These are phyloP conservation scores for Thymelicus lineola DNA, from an alignment of 2,888 invertebrate species.

Conservation along the genomic window DNA sequence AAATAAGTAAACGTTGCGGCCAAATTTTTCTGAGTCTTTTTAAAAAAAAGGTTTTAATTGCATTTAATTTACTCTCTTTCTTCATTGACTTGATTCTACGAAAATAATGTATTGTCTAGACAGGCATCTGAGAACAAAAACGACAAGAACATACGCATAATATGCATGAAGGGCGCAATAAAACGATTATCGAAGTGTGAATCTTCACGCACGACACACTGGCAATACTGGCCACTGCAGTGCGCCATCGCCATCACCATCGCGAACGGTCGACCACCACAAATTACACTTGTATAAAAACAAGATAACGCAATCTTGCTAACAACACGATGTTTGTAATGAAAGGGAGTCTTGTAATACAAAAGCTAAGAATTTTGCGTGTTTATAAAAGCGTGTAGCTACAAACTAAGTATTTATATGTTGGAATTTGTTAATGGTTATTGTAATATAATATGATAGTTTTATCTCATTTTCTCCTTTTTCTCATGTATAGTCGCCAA, in stretches of 20 bases:
- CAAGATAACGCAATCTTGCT: background rate
- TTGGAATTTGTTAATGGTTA: too few species aligned
- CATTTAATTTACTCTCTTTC: too few species aligned
- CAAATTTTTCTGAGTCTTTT: too few species aligned
- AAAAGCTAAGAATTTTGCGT: background rate
- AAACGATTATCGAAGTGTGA: slow-evolving; percentile 27
- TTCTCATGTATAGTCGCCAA: too few species aligned
- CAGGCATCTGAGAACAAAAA: background rate
- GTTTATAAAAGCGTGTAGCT: background rate
- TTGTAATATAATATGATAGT: too few species aligned
- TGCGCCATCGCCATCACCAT: background rate
- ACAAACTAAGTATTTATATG: too few species aligned
- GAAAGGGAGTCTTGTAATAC: background rate
- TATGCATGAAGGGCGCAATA: background rate
- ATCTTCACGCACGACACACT: slow-evolving; percentile 36
- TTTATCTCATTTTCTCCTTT: too few species aligned
- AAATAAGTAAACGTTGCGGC: too few species aligned
- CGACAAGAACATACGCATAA: background rate
- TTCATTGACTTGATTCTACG: too few species aligned
- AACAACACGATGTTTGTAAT: background rate
- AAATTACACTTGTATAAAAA: slow-evolving; percentile 4
- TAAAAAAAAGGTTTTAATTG: too few species aligned
- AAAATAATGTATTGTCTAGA: too few species aligned
- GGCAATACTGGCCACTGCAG: background rate
- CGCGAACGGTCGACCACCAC: background rate